Percentiles rank a stretch among this genome's conserved stretches.
Evolutionary conservation across 2,113 vertebrate genomes (phyloP).

Genomic region (Chrysemys picta): DNA sequence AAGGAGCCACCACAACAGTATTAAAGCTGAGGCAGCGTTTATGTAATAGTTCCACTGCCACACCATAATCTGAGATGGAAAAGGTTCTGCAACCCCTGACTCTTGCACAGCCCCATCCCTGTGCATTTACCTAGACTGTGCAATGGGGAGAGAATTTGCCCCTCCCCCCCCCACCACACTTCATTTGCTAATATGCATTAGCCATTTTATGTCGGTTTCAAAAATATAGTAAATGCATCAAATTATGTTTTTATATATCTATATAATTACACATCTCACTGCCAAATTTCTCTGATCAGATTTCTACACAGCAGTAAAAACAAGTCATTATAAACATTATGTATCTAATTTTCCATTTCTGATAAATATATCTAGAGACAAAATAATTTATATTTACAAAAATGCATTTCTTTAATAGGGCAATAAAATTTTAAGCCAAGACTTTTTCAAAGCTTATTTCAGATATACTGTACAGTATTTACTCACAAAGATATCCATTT

Average conservation of each 20-base stretch:
- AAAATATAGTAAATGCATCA: not conserved
- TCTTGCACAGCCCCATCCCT: not conserved
- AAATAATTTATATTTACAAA: not conserved
- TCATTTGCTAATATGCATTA: not conserved
- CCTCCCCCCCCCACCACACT: not conserved
- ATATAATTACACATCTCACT: not conserved
- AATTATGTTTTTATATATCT: not conserved
- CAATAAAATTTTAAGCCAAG: not conserved
- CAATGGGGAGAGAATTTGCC: not conserved
- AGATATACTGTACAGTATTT: not conserved
- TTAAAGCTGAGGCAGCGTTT: not conserved
- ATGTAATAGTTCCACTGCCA: not conserved
- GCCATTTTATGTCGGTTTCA: constrained; percentile 13
- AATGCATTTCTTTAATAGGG: not conserved
- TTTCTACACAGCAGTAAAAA: not conserved
- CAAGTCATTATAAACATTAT: not conserved
- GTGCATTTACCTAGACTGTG: not conserved
- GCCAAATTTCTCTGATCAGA: not conserved
- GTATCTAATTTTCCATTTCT: not conserved
- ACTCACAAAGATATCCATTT: not conserved
- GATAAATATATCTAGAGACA: not conserved
- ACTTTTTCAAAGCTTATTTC: not conserved
- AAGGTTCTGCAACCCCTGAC: not conserved
- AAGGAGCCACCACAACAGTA: not conserved
- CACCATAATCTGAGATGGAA: not conserved